phyloP scores from a whole-genome alignment of 2,113 vertebrate genomes.

The Phalacrocorax carbo region DNA sequence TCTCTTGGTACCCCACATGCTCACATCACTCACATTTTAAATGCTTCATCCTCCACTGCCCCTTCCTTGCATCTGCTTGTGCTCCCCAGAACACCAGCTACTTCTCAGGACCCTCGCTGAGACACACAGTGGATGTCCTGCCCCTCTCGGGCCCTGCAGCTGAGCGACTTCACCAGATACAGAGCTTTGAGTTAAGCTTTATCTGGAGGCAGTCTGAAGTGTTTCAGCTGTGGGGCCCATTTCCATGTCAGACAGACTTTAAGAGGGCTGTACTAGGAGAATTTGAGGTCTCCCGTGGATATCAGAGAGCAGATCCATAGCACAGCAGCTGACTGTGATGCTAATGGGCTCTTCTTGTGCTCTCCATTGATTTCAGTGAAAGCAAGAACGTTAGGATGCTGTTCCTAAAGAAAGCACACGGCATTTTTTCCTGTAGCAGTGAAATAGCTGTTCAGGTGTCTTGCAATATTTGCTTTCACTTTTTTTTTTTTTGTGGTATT shows the following conservation, averaged over 20 bases:
- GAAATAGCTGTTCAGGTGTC: background rate
- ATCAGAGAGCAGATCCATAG: background rate
- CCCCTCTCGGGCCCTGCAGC: rapidly evolving
- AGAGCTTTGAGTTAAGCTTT: background rate
- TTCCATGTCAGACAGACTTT: background rate
- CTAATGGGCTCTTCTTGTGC: slow-evolving; percentile 8
- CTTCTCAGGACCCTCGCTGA: background rate
- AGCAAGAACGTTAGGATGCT: background rate
- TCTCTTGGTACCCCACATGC: background rate
- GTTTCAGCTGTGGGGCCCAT: background rate
- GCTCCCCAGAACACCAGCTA: background rate
- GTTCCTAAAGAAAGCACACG: background rate
- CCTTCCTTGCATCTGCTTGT: background rate
- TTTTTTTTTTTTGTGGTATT: background rate
- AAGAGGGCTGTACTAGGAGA: background rate
- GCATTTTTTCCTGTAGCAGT: background rate
- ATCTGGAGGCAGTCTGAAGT: background rate
- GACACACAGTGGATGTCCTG: rapidly evolving
- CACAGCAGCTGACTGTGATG: background rate
- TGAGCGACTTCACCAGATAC: rapidly evolving
- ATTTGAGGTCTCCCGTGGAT: background rate
- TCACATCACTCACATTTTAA: background rate
- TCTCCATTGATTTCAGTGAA: slow-evolving; percentile 32
- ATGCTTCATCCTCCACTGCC: background rate
- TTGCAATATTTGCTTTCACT: background rate